phyloP scores from a whole-genome alignment of 2,888 invertebrate genomes.

The Clitarchus hookeri region DNA sequence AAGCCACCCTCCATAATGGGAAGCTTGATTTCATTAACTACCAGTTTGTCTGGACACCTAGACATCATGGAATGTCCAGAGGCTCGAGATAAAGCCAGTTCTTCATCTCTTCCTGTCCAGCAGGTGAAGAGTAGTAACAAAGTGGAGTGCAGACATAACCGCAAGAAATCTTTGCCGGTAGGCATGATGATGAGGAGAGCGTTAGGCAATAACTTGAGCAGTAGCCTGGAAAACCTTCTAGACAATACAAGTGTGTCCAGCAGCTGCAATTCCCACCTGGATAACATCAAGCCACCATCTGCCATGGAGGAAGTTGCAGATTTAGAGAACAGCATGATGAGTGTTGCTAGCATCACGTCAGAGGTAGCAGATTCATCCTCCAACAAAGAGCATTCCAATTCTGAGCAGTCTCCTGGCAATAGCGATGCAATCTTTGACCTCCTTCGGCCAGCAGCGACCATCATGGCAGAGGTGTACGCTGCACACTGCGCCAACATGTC shows the following conservation, averaged over 20 bases:
- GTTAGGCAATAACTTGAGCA: constrained; percentile 60
- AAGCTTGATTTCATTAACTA: constrained; percentile 63
- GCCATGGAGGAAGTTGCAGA: constrained; percentile 72
- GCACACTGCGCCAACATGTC: constrained; percentile 29
- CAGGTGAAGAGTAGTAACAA: constrained; percentile 34
- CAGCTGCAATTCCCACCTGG: constrained; percentile 67
- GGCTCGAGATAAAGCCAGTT: constrained; percentile 46
- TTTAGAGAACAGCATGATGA: constrained; percentile 81
- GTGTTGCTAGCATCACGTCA: constrained; percentile 81
- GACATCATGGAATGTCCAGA: constrained; percentile 31
- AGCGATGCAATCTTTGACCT: constrained; percentile 48
- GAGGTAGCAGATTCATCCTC: constrained; percentile 68
- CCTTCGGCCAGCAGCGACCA: constrained; percentile 57
- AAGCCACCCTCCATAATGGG: constrained; percentile 80
- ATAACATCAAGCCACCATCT: constrained; percentile 82
- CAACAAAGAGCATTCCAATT: constrained; percentile 56
- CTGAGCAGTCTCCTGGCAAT: constrained; percentile 49
- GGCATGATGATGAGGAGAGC: constrained; percentile 72
- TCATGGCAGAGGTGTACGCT: constrained; percentile 45
- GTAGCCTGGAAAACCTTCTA: constrained; percentile 66
- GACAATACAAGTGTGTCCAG: constrained; percentile 62
- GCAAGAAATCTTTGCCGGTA: constrained; percentile 73
- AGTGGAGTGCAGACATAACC: constrained; percentile 52
- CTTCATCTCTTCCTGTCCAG: constrained; percentile 48
- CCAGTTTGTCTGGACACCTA: constrained; percentile 52